Percentiles rank a stretch among this genome's conserved stretches.
phyloP scores from a whole-genome alignment of 2,797 vertebrate species.

The Philypnodon macrostomus region DNA sequence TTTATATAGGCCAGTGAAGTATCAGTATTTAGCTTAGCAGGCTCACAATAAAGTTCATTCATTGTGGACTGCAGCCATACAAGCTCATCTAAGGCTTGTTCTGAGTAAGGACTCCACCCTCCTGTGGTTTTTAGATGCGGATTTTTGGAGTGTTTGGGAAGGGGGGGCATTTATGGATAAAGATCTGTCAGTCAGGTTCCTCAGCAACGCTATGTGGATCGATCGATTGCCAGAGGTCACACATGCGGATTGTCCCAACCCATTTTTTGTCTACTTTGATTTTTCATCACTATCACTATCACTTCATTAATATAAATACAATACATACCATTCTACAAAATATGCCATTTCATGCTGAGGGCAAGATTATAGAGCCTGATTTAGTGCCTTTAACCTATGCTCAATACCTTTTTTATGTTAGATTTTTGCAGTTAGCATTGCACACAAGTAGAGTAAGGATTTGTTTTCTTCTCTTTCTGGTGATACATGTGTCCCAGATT shows the following conservation, averaged over 20 bases:
- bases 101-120: constrained; percentile 35
- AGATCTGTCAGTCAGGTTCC: constrained; percentile 51
- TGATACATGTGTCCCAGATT: no score
- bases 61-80: constrained; percentile 51
- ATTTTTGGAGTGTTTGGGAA: constrained; percentile 45
- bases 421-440: no score
- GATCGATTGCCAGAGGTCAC: constrained; percentile 36
- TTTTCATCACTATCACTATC: background rate
- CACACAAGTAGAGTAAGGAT: no score
- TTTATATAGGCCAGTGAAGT: constrained; percentile 21
- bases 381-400: no score
- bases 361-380: no score
- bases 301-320: background rate
- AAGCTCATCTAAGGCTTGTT: constrained; percentile 22
- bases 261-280: constrained; percentile 5
- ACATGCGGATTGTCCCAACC: constrained; percentile 23
- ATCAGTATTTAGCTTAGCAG: constrained; percentile 46
- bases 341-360: no score
- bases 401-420: no score
- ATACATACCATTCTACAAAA: no score
- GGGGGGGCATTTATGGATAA: constrained; percentile 49
- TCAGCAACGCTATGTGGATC: no score
- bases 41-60: constrained; percentile 49
- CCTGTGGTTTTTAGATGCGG: constrained; percentile 52
- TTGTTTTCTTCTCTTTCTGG: no score